Percentiles rank a stretch among this genome's conserved stretches.
These are phyloP conservation scores for Ardeotis arabs DNA, from an alignment of 2,113 vertebrate species.

Conservation along the genomic window DNA sequence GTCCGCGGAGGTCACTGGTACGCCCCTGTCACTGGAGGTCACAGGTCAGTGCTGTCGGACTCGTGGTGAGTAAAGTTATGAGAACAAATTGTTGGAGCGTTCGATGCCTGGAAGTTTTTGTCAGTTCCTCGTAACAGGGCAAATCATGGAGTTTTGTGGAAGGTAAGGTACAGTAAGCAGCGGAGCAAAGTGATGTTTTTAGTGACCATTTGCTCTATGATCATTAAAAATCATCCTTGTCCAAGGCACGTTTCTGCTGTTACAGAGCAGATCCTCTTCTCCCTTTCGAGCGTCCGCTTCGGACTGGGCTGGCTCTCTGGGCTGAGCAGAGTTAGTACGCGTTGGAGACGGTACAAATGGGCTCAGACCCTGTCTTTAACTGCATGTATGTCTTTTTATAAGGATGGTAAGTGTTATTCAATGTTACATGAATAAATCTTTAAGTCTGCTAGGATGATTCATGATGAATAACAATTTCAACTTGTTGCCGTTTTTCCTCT, in stretches of 20 bases:
- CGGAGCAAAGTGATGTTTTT: neutral
- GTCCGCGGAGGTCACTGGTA: neutral
- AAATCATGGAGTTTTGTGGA: neutral
- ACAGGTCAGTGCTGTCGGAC: neutral
- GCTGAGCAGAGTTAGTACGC: neutral
- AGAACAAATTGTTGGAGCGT: neutral
- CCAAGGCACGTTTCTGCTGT: neutral
- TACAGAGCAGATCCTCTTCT: neutral
- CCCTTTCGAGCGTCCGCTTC: neutral
- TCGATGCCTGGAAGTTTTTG: neutral
- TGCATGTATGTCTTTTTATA: neutral
- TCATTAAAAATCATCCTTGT: neutral
- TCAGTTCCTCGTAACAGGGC: neutral
- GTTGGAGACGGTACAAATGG: neutral
- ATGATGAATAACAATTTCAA: neutral
- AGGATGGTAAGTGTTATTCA: neutral
- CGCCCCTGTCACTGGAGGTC: no score
- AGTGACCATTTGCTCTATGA: neutral
- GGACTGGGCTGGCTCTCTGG: neutral
- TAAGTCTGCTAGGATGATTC: neutral
- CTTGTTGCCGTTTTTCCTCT: conserved; percentile 39
- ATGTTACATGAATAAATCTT: neutral
- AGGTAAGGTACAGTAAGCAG: neutral
- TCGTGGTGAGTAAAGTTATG: neutral
- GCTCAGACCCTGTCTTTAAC: neutral